Conservation (phyloP, 1,140 invertebrate genomes). For the Heterodera carotae region DNA sequence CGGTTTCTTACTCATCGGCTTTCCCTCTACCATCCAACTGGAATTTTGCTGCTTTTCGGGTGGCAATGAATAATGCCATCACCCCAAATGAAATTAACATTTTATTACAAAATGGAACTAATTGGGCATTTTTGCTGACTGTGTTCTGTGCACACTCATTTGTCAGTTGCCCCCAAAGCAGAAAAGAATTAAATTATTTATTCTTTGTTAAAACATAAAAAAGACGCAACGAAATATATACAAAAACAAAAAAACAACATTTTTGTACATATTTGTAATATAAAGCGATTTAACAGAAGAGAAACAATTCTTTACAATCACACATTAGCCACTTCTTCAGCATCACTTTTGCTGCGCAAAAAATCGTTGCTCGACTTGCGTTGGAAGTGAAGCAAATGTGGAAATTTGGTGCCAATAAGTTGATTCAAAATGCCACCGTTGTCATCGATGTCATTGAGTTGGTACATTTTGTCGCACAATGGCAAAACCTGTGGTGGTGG, state of each 20-base stretch:
- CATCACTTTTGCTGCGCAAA: slow-evolving; percentile 1
- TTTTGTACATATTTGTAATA: too few species aligned
- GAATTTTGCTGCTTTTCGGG: neutral
- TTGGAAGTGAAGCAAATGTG: slow-evolving; percentile 31
- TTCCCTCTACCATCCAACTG: neutral
- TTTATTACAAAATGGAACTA: neutral
- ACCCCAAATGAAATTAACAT: neutral
- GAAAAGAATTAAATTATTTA: neutral
- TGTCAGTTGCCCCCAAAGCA: neutral
- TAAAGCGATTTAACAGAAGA: slow-evolving; percentile 1
- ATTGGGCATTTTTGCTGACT: neutral
- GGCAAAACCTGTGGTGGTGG: slow-evolving; percentile 34
- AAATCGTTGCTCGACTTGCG: slow-evolving; percentile 15
- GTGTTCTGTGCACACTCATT: neutral
- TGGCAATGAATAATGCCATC: neutral
- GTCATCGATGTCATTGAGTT: slow-evolving; percentile 12
- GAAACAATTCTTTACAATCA: slow-evolving; percentile 16
- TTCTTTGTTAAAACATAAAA: too few species aligned
- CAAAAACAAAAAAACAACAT: neutral
- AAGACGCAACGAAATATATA: neutral
- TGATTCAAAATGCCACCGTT: slow-evolving; percentile 21
- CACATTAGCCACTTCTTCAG: slow-evolving; percentile 50
- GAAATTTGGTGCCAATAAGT: slow-evolving; percentile 38
- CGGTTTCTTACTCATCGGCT: neutral
- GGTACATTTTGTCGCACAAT: slow-evolving; percentile 44